Evolutionary conservation across 2,888 invertebrate species (phyloP).

Genomic region (Drosophila infuscata): DNA sequence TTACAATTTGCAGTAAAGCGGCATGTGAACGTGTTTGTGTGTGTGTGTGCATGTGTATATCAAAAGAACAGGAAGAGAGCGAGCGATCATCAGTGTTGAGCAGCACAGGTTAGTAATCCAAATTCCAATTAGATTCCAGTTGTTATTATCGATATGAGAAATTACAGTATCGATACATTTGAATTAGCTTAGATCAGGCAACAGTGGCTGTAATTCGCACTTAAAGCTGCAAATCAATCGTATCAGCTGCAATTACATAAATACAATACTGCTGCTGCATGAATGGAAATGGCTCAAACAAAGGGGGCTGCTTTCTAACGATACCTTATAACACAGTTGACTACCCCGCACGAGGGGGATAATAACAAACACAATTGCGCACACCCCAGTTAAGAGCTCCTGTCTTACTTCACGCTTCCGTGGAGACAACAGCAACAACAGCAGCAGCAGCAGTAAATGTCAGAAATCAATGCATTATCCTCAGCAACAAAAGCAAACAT

Average conservation of each 20-base stretch:
- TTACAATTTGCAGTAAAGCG: constrained; percentile 3
- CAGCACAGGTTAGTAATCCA: constrained; percentile 34
- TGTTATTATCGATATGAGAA: background rate
- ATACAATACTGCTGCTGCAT: constrained; percentile 26
- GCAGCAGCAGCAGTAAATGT: constrained; percentile 49
- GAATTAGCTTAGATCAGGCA: background rate
- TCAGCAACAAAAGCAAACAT: constrained; percentile 49
- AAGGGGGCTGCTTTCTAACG: constrained; percentile 27
- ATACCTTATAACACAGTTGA: constrained; percentile 11
- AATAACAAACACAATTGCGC: constrained; percentile 44
- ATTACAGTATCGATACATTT: constrained; percentile 9
- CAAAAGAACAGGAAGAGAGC: constrained; percentile 1
- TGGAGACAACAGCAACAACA: constrained; percentile 45
- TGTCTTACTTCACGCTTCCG: constrained; percentile 68
- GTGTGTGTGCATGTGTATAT: background rate
- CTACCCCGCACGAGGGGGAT: constrained; percentile 22
- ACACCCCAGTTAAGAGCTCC: constrained; percentile 60
- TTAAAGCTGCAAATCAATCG: constrained; percentile 25
- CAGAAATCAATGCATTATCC: constrained; percentile 75
- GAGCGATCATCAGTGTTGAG: constrained; percentile 13
- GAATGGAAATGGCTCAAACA: constrained; percentile 35
- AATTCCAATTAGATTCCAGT: background rate
- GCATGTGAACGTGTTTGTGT: constrained; percentile 1
- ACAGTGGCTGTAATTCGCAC: background rate
- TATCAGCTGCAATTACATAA: constrained; percentile 40